These are phyloP conservation scores for Torymus tubicola DNA, from an alignment of 2,888 invertebrate genomes.

Conservation along the genomic window DNA sequence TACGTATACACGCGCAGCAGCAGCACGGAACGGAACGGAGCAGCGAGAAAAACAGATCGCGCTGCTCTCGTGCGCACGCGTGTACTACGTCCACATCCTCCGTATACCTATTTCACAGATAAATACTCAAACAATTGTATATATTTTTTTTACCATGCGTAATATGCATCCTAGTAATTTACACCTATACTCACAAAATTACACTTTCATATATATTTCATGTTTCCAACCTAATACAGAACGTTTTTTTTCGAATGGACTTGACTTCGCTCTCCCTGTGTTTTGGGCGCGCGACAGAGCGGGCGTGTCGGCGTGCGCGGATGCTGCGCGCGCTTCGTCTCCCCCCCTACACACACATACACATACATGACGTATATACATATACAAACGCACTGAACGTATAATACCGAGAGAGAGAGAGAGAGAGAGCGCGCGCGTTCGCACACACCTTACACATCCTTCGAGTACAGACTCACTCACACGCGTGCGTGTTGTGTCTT, in stretches of 20 bases:
- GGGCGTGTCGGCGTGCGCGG: slow-evolving; percentile 55
- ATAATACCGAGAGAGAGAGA: too few species aligned
- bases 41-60: slow-evolving; percentile 15
- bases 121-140: too few species aligned
- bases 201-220: too few species aligned
- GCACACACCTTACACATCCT: neutral
- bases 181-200: too few species aligned
- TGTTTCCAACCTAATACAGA: too few species aligned
- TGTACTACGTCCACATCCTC: neutral
- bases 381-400: too few species aligned
- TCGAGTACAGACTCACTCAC: neutral
- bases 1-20: neutral
- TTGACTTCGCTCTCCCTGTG: slow-evolving; percentile 26
- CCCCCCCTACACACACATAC: neutral
- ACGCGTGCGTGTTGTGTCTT: neutral
- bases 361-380: too few species aligned
- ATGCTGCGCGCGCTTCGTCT: slow-evolving; percentile 46
- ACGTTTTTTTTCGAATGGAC: slow-evolving; percentile 35
- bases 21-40: neutral
- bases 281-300: slow-evolving; percentile 44
- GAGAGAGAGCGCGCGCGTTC: neutral
- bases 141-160: too few species aligned
- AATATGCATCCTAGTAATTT: too few species aligned
- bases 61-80: neutral
- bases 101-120: too few species aligned